Evolutionary conservation across 1,140 invertebrate species (phyloP).

Genomic region (Aphelenchoides fujianensis): DNA sequence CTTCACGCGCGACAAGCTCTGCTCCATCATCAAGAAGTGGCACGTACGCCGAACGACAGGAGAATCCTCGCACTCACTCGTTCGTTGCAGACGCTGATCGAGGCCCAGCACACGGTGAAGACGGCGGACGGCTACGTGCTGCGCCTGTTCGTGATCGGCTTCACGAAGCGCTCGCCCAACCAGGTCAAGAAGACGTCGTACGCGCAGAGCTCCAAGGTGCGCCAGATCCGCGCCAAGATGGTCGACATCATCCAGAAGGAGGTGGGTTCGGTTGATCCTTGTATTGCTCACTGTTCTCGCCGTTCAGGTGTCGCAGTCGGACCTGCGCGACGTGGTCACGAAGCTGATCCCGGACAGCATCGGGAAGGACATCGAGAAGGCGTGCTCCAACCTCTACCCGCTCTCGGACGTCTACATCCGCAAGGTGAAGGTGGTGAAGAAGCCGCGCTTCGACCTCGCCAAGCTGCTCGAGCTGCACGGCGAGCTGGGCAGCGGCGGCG

Average conservation of each 20-base stretch:
- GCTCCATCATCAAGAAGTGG: slow-evolving; percentile 99
- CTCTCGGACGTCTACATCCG: slow-evolving; percentile 96
- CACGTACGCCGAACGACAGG: slow-evolving; percentile 65
- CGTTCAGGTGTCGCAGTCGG: background rate
- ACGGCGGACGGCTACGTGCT: slow-evolving; percentile 95
- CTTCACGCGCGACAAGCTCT: slow-evolving; percentile 92
- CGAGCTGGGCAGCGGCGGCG: slow-evolving; percentile 68
- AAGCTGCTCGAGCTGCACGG: slow-evolving; percentile 93
- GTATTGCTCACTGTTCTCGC: slow-evolving; percentile 40
- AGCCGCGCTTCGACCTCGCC: slow-evolving; percentile 92
- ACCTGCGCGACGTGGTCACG: slow-evolving; percentile 29
- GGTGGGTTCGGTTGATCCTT: slow-evolving; percentile 64
- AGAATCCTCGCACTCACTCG: slow-evolving; percentile 26
- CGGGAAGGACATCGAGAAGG: slow-evolving; percentile 97
- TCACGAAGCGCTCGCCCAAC: slow-evolving; percentile 88
- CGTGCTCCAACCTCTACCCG: slow-evolving; percentile 90
- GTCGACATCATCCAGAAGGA: slow-evolving; percentile 90
- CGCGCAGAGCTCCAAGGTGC: slow-evolving; percentile 90
- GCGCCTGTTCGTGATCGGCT: slow-evolving; percentile 95
- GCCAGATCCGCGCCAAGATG: slow-evolving; percentile 69
- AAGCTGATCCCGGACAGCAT: slow-evolving; percentile 80
- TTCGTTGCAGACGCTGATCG: slow-evolving; percentile 76
- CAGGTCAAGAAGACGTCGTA: slow-evolving; percentile 96
- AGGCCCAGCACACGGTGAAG: slow-evolving; percentile 92
- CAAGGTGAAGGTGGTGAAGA: slow-evolving; percentile 98